A percentile compares a stretch with the other conserved stretches of the same genome.
Evolutionary conservation across 2,113 vertebrate species (phyloP).

Genomic region (human (Homo sapiens)): GRCh38 chr11:90768001-90768500

Average conservation of each 20-base stretch:
- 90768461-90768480: background rate
- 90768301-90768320: background rate
- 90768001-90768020: background rate
- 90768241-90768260: background rate
- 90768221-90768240: background rate
- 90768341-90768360: background rate
- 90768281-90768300: background rate
- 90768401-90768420: background rate
- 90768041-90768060: background rate
- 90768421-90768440: background rate
- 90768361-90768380: background rate
- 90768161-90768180: background rate
- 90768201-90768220: background rate
- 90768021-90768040: background rate
- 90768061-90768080: background rate
- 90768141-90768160: background rate
- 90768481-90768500: background rate
- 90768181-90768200: background rate
- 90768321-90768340: background rate
- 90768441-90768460: background rate
- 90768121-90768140: background rate
- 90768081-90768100: background rate
- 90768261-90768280: background rate
- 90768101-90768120: background rate
- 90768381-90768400: background rate